These are phyloP conservation scores for Sebastiscus tertius DNA, from an alignment of 2,797 vertebrate genomes.

Conservation along the genomic window DNA sequence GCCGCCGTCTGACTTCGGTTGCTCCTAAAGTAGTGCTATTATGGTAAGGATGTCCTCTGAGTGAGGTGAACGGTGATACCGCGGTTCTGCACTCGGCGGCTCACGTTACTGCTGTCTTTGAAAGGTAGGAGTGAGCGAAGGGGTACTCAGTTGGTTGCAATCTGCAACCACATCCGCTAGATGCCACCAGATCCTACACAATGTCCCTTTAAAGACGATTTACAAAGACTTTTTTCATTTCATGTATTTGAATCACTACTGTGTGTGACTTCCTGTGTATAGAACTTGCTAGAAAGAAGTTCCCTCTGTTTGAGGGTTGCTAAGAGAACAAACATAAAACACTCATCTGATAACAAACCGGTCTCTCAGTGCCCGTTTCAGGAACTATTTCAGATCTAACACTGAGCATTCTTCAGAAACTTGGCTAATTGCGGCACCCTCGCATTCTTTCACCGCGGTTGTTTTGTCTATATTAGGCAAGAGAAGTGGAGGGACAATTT, in stretches of 20 bases:
- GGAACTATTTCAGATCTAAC: conserved; percentile 3
- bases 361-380: neutral
- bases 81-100: no score
- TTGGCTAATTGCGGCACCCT: conserved; percentile 6
- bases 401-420: conserved; percentile 25
- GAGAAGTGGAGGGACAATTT: conserved; percentile 39
- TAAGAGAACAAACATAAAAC: conserved; percentile 20
- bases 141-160: no score
- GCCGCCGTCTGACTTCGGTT: no score
- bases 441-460: conserved; percentile 19
- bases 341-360: conserved; percentile 22
- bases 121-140: no score
- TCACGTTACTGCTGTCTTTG: no score
- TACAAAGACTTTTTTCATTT: neutral
- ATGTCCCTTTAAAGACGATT: no score
- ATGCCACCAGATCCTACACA: no score
- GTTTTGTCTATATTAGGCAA: conserved; percentile 73
- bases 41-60: no score
- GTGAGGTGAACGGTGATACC: no score
- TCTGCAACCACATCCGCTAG: no score
- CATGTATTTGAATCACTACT: neutral
- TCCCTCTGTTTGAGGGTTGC: neutral
- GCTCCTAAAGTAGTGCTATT: no score
- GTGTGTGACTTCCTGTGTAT: neutral
- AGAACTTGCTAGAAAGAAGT: neutral